Evolutionary conservation across 92 coral and sea anemone genomes (phyloP).

Genomic region (Palythoa heliodiscus): DNA sequence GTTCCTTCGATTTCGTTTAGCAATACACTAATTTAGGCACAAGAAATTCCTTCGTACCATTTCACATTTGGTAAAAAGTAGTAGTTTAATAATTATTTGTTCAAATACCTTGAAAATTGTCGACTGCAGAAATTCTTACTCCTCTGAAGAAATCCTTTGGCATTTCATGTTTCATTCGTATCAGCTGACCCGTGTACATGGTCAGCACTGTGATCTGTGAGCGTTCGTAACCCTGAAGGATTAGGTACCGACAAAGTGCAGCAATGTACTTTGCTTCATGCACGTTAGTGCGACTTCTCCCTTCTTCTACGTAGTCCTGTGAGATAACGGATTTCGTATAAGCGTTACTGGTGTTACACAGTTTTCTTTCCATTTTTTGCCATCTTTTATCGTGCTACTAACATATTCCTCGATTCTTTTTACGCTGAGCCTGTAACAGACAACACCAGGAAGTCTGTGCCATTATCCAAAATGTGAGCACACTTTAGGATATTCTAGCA

Average conservation of each 20-base stretch:
- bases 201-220: constrained; percentile 87
- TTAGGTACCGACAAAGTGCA: constrained; percentile 86
- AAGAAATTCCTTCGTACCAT: background rate
- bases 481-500: too few species aligned
- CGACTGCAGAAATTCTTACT: constrained; percentile 92
- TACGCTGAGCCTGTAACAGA: too few species aligned
- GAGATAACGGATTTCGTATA: background rate
- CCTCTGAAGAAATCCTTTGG: constrained; percentile 79
- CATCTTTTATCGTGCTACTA: too few species aligned
- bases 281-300: constrained; percentile 81
- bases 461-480: too few species aligned
- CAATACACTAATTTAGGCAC: too few species aligned
- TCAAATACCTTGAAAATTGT: constrained; percentile 82
- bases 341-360: too few species aligned
- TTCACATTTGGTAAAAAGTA: background rate
- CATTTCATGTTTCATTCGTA: constrained; percentile 81
- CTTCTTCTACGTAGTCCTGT: constrained; percentile 85
- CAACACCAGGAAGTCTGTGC: too few species aligned
- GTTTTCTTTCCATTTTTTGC: too few species aligned
- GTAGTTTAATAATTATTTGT: background rate
- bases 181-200: constrained; percentile 93
- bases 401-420: too few species aligned
- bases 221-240: constrained; percentile 87
- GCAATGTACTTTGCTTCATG: constrained; percentile 95
- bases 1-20: too few species aligned